phyloP scores from a whole-genome alignment of 2,113 vertebrate species.

The Phylloscopus trochiloides region DNA sequence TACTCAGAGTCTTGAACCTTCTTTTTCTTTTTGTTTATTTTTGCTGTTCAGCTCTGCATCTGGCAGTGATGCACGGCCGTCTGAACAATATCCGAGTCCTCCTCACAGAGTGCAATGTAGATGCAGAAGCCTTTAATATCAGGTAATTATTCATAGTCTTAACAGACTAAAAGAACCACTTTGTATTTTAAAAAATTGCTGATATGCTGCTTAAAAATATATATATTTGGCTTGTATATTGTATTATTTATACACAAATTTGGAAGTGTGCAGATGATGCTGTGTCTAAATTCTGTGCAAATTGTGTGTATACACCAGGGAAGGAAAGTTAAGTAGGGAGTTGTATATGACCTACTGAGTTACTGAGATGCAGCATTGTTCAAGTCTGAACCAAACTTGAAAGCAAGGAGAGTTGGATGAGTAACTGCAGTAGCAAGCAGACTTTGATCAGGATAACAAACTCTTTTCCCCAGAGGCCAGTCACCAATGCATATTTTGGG shows the following conservation, averaged over 20 bases:
- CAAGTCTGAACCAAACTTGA: background rate
- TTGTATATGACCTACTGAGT: background rate
- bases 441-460: background rate
- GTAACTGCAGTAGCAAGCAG: background rate
- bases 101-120: conserved; percentile 94
- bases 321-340: background rate
- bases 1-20: background rate
- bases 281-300: background rate
- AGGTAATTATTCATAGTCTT: conserved; percentile 73
- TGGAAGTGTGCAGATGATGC: background rate
- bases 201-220: background rate
- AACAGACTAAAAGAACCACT: background rate
- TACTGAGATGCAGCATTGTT: background rate
- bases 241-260: background rate
- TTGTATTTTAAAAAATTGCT: background rate
- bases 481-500: conserved; percentile 95
- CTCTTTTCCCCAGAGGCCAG: conserved; percentile 83
- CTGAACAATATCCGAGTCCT: conserved; percentile 93
- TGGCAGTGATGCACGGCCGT: conserved; percentile 96
- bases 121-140: conserved; percentile 95
- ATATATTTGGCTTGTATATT: background rate
- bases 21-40: background rate
- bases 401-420: background rate
- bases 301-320: background rate
- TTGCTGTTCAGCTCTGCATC: conserved; percentile 84